Percentiles rank a stretch among this genome's conserved stretches.
phyloP scores from a whole-genome alignment of 2,797 vertebrate species.

The Rhinella marina region DNA sequence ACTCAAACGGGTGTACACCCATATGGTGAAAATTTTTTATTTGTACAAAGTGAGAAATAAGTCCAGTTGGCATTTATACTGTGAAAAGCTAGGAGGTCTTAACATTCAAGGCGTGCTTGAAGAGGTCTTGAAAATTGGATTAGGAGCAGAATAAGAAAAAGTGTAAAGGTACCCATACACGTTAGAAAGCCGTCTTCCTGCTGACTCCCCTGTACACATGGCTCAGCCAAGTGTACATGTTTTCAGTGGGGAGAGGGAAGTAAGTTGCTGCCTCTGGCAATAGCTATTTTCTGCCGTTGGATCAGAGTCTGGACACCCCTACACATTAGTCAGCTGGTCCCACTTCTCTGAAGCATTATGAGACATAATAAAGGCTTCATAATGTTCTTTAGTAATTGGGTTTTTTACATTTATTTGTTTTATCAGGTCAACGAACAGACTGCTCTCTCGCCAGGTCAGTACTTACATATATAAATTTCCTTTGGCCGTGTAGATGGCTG shows the following conservation, averaged over 20 bases:
- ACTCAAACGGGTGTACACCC: neutral
- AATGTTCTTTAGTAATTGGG: neutral
- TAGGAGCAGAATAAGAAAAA: neutral
- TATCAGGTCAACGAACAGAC: conserved; percentile 91
- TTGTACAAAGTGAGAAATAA: neutral
- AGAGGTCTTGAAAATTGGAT: neutral
- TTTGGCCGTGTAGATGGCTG: neutral
- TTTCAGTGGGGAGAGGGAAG: too few species aligned
- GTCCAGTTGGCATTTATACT: neutral
- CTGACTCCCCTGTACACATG: too few species aligned
- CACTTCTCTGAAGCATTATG: neutral
- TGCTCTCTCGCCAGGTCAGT: conserved; percentile 95
- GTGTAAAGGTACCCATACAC: too few species aligned
- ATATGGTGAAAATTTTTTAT: neutral
- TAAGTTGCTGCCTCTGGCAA: too few species aligned
- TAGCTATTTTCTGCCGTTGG: too few species aligned
- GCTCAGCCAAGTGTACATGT: too few species aligned
- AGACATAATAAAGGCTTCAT: neutral
- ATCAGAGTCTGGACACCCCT: too few species aligned
- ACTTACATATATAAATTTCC: neutral
- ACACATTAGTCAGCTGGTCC: too few species aligned
- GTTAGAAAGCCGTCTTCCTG: too few species aligned
- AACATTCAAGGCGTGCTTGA: neutral
- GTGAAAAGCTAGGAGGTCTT: neutral
- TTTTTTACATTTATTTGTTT: conserved; percentile 53